These are phyloP conservation scores for Microcebus lehilahytsara DNA, from an alignment of 2,113 vertebrate species.

Conservation along the genomic window DNA sequence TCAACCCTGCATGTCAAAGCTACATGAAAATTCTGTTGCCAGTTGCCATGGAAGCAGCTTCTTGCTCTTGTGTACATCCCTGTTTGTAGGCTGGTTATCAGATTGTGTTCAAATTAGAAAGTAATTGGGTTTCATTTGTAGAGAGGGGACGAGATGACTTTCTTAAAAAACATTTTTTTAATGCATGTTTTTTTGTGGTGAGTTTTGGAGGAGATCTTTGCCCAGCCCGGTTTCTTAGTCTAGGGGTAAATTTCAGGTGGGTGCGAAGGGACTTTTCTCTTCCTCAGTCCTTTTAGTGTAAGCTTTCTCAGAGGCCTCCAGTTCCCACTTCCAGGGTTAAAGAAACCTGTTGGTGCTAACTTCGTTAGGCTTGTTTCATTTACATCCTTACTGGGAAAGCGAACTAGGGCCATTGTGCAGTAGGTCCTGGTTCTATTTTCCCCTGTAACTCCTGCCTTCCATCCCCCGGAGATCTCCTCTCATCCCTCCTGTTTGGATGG, in stretches of 20 bases:
- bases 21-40: constrained; percentile 76
- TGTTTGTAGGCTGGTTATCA: constrained; percentile 73
- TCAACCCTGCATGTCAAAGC: constrained; percentile 74
- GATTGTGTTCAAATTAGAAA: constrained; percentile 77
- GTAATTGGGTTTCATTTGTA: constrained; percentile 75
- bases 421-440: not conserved
- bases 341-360: constrained; percentile 80
- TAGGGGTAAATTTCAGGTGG: constrained; percentile 17
- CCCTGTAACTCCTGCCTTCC: not conserved
- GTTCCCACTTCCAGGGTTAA: not conserved
- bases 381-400: not conserved
- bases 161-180: not conserved
- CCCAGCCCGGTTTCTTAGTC: not conserved
- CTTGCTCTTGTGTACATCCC: constrained; percentile 70
- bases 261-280: not conserved
- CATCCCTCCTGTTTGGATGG: constrained; percentile 25
- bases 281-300: not conserved
- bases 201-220: not conserved
- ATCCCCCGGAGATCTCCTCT: not conserved
- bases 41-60: constrained; percentile 85
- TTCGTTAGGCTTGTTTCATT: constrained; percentile 55
- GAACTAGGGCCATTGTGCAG: not conserved
- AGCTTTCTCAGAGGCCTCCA: not conserved
- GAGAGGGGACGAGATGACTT: constrained; percentile 45
- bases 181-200: not conserved